Evolutionary conservation across 2,888 invertebrate genomes (phyloP).

Genomic region (Pseudococcus jackbeardsleyi): DNA sequence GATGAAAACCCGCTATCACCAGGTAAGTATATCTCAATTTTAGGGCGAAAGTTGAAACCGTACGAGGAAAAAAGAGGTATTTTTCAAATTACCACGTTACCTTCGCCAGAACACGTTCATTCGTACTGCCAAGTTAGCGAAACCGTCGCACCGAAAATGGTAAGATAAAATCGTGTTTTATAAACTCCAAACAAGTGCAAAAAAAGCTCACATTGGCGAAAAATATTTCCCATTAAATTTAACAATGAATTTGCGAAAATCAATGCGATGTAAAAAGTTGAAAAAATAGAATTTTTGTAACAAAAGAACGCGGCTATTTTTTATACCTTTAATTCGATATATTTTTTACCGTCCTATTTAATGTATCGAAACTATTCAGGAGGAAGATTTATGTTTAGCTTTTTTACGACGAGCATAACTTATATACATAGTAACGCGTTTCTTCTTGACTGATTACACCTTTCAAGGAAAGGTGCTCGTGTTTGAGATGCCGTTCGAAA

Average conservation of each 20-base stretch:
- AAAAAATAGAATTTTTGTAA: conserved; percentile 1
- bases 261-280: not conserved
- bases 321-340: not conserved
- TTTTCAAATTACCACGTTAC: not conserved
- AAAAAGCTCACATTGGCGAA: conserved; percentile 12
- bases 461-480: not conserved
- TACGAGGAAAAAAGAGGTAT: not conserved
- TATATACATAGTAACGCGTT: not conserved
- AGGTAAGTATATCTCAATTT: not conserved
- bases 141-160: not conserved
- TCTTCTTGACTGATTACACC: conserved; percentile 24
- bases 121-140: conserved; percentile 31
- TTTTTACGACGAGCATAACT: not conserved
- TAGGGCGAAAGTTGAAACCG: not conserved
- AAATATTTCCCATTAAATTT: conserved; percentile 28
- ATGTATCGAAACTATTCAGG: not conserved
- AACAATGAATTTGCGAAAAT: not conserved
- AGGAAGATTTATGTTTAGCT: not conserved
- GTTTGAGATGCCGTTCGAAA: not conserved
- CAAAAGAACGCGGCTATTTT: not conserved
- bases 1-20: not conserved
- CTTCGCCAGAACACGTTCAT: not conserved
- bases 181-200: conserved; percentile 2
- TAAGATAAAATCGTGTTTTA: conserved; percentile 28
- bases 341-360: not conserved